Conservation (phyloP, 2,797 vertebrate species). For the Peromyscus eremicus region DNA sequence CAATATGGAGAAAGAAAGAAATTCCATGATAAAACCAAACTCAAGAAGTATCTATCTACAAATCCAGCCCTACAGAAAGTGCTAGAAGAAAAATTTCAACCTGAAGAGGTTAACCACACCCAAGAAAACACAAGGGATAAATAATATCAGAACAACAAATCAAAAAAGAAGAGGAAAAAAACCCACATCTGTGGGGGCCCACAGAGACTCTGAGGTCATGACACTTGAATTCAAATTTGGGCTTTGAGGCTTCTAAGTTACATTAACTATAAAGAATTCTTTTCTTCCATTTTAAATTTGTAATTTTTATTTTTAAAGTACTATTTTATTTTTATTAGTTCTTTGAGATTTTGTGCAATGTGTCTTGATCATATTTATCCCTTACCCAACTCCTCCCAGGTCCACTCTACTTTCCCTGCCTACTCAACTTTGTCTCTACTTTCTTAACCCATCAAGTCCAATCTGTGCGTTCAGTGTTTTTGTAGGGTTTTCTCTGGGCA, state of each 20-base stretch:
- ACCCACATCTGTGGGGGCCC: too few relatives aligned
- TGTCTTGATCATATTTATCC: background rate
- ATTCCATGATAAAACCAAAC: too few relatives aligned
- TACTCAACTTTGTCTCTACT: background rate
- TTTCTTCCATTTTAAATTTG: background rate
- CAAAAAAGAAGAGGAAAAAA: too few relatives aligned
- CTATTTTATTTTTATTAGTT: background rate
- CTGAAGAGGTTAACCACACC: too few relatives aligned
- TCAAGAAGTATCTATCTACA: too few relatives aligned
- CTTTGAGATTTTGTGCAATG: background rate
- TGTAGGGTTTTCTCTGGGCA: background rate
- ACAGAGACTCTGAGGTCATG: background rate
- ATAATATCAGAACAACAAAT: too few relatives aligned
- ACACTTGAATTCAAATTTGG: background rate
- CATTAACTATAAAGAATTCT: background rate
- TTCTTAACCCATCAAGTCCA: background rate
- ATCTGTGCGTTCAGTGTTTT: background rate
- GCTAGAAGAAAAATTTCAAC: too few relatives aligned
- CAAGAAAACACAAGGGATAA: too few relatives aligned
- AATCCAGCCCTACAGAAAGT: too few relatives aligned
- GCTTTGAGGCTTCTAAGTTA: slow-evolving; percentile 4
- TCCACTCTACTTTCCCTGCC: background rate
- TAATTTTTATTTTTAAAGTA: background rate
- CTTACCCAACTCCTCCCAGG: background rate
- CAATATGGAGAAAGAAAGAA: too few relatives aligned